These are phyloP conservation scores for Hydrolagus colliei DNA, from an alignment of 2,797 vertebrate species.

Conservation along the genomic window DNA sequence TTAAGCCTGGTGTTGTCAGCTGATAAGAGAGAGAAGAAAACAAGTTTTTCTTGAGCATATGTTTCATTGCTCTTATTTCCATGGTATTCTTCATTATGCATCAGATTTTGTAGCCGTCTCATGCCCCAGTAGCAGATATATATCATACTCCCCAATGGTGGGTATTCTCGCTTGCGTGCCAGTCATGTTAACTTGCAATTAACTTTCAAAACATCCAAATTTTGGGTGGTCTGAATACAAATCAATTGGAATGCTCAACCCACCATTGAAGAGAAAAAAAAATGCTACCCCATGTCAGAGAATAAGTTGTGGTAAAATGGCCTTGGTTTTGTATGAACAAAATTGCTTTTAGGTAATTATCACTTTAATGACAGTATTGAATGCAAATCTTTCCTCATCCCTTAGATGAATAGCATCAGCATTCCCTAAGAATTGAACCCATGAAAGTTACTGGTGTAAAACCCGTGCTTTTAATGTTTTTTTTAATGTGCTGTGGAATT, in stretches of 20 bases:
- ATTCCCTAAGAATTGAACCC: not conserved
- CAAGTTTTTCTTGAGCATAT: not conserved
- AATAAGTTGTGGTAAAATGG: constrained; percentile 1
- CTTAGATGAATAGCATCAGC: not conserved
- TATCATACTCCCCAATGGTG: not conserved
- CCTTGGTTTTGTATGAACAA: not conserved
- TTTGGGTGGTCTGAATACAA: constrained; percentile 13
- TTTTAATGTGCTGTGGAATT: not conserved
- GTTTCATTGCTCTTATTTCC: not conserved
- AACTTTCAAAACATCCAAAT: constrained; percentile 6
- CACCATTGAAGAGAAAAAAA: not conserved
- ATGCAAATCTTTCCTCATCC: constrained; percentile 4
- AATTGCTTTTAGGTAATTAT: not conserved
- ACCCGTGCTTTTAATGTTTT: not conserved
- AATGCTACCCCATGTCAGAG: not conserved
- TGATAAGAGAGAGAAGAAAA: not conserved
- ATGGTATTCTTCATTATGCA: not conserved
- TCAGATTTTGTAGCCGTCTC: not conserved
- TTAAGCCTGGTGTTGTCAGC: not conserved
- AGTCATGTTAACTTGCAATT: not conserved
- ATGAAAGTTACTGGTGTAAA: not conserved
- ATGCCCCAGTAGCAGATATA: not conserved
- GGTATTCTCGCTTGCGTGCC: not conserved
- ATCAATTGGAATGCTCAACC: not conserved
- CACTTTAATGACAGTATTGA: not conserved